Base-by-base conservation (phyloP, 2,888 invertebrate genomes). In the Diarsia brunnea region DNA sequence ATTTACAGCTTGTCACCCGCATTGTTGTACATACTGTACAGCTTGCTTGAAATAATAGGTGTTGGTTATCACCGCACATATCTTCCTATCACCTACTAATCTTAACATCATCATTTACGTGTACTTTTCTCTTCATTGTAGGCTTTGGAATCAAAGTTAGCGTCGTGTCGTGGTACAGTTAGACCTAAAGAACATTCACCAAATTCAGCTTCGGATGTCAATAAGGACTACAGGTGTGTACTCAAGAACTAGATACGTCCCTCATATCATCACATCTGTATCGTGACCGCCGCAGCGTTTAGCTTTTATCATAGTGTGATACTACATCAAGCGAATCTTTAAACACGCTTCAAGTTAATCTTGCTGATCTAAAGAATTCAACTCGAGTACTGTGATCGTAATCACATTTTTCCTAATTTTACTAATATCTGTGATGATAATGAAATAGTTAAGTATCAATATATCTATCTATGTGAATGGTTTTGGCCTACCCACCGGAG, bases 121-220 rank as follows among this genome's bases (percentile, higher is more conserved):
- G 94, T 93, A 94, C 92, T 96, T 95, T 95, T 96, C 95, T 96
- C 95, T 95, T 95, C 95, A 94, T 97, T 97, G 93, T 97, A 97
- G 97, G 97, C 97, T 91, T 97, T 97, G 97, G 97, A 97, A 97
- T 97, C 97, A 92, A 97, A 97, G 93, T 96, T 97, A 95, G 97
- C 97, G 87, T 97, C 97, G 91, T 97, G 97, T 96, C 97, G 97
- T 89, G 96, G 96, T 95, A 94, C 96, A 77, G 95, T 96, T 95
- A 96, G 95, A 95, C 96, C 97, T 95, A 96, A 96, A 94, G 96
- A 96, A 91, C 96, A 95, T 90, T 95, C 96, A 89, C 95, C 96
- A 91, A 96, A 96, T 92, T 91, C 95, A 81, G 92, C 93, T 88
- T 91, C 96, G 86, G 97, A 97, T 86, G 97, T 96, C 88, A 96